Base-by-base conservation (phyloP, 2,888 invertebrate species). In the Xestobium rufovillosum region DNA sequence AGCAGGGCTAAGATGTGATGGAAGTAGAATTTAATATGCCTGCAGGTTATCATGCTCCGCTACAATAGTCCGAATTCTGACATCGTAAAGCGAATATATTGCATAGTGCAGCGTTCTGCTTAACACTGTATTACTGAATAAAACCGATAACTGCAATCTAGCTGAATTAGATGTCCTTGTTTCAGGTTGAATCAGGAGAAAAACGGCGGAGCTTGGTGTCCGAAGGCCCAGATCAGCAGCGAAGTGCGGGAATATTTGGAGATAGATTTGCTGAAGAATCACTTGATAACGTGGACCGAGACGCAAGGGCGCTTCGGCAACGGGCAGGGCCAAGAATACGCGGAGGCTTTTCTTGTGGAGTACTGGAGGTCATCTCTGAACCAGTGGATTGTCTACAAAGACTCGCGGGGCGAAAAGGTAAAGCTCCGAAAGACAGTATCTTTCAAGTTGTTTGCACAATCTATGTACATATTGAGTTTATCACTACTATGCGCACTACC, bases 191-290 rank as follows among this genome's bases (percentile, higher is more conserved):
- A 88, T 4, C 82, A 83, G 34, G 91, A 91, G 59, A 78, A 80
- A 50, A 83, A 84, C 44, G 89, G 90, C 1, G 92, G 92, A 1
- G 91, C 92, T 0, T 92, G 92, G 92, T 92, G 92, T 65, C 91
- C 92, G 4, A 81, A 83, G 55, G 80, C 80, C 1, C 78, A 83
- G 55, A 85, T 89, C 50, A 76, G 79, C 48, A 75, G 78, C 35
- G 76, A 77, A 38, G 78, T 83, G 39, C 76, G 83, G 9, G 90
- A 92, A 60, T 91, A 78, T 63, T 69, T 92, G 31, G 87, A 92
- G 63, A 76, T 87, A 33, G 82, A 90, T 57, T 71, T 92, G 27
- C 74, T 72, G 12, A 73, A 71, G 38, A 75, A 83, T 54, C 83
- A 83, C 61, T 70, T 89, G 52, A 78, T 92, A 55, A 87, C 89